Evolutionary conservation across 2,113 vertebrate genomes (phyloP).

Genomic region (Mormoops blainvillei): DNA sequence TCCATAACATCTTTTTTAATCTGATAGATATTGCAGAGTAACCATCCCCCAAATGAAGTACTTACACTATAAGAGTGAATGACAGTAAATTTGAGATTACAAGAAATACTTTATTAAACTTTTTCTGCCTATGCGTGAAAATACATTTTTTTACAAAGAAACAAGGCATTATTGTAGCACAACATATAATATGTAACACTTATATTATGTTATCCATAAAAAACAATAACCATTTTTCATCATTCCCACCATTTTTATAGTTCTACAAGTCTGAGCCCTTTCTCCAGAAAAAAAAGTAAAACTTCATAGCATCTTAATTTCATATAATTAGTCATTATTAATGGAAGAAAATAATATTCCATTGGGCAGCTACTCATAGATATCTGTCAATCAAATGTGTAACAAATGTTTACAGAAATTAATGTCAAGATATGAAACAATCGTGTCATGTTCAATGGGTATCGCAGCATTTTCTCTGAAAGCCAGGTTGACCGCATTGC

Average conservation of each 20-base stretch:
- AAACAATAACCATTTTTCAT: neutral
- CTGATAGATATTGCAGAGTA: neutral
- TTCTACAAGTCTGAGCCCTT: neutral
- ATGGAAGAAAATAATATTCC: neutral
- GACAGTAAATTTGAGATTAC: neutral
- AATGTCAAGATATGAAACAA: neutral
- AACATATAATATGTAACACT: neutral
- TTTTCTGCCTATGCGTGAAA: neutral
- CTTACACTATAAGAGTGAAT: neutral
- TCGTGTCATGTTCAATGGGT: neutral
- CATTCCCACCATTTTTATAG: neutral
- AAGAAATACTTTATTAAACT: neutral
- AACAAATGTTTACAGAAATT: neutral
- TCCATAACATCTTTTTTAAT: neutral
- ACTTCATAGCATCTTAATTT: neutral
- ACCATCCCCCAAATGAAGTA: neutral
- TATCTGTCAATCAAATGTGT: neutral
- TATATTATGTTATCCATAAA: neutral
- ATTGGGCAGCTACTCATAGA: neutral
- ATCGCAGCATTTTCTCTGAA: neutral
- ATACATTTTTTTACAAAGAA: neutral
- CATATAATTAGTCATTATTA: neutral
- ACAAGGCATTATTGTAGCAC: neutral
- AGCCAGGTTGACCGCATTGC: neutral
- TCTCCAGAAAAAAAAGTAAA: neutral